Evolutionary conservation across 2,113 vertebrate species (phyloP).

Genomic region (Gila orcuttii): DNA sequence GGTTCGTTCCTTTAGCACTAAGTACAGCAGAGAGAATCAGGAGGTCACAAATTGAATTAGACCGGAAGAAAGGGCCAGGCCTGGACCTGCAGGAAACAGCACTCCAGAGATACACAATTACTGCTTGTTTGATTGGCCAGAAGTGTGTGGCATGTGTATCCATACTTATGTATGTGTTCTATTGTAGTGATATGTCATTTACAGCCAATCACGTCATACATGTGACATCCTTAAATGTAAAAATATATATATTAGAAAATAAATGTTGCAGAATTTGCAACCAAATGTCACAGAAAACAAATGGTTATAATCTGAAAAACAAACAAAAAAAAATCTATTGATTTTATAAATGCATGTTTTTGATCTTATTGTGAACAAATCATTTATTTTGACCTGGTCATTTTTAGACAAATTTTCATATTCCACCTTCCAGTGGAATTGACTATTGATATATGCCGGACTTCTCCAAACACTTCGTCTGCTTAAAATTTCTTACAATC

Average conservation of each 20-base stretch:
- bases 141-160: conserved; percentile 26
- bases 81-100: conserved; percentile 77
- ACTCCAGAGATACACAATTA: conserved; percentile 47
- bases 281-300: not conserved
- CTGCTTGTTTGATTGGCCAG: conserved; percentile 38
- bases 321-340: not conserved
- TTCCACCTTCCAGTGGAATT: too few relatives aligned
- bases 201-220: not conserved
- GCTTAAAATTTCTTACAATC: too few relatives aligned
- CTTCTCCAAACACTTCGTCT: too few relatives aligned
- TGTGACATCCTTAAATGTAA: not conserved
- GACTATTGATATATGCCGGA: too few relatives aligned
- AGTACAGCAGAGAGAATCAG: conserved; percentile 73
- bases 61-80: conserved; percentile 78
- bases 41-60: conserved; percentile 81
- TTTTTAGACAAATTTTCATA: too few relatives aligned
- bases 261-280: not conserved
- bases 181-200: not conserved
- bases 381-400: too few relatives aligned
- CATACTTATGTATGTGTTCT: not conserved
- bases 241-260: not conserved
- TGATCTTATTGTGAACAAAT: not conserved
- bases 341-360: not conserved
- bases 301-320: not conserved
- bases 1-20: conserved; percentile 6